Percentiles rank a stretch among this genome's conserved stretches.
Evolutionary conservation across 2,888 invertebrate genomes (phyloP).

Genomic region (Acanthosepion pharaonis): DNA sequence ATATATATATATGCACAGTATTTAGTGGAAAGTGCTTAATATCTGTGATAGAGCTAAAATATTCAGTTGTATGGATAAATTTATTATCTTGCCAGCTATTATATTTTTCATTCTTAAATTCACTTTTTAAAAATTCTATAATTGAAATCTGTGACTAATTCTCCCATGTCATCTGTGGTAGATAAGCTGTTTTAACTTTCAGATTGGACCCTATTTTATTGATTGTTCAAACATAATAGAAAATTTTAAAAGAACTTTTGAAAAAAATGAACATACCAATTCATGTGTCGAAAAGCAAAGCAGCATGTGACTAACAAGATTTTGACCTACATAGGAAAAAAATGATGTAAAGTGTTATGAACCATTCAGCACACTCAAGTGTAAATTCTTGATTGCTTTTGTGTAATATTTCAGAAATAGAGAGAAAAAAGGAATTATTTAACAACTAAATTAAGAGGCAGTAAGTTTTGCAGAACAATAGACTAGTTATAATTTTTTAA

Average conservation of each 20-base stretch:
- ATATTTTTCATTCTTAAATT: no score
- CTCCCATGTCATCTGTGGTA: no score
- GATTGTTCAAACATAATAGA: background rate
- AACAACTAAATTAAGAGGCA: background rate
- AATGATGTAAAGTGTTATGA: background rate
- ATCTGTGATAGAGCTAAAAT: no score
- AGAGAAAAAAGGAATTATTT: background rate
- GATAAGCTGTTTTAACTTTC: no score
- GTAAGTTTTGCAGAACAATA: conserved; percentile 2
- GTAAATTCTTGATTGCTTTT: background rate
- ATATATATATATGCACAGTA: background rate
- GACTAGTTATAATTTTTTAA: background rate
- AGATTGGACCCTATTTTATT: background rate
- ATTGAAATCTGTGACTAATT: no score
- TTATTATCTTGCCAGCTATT: no score
- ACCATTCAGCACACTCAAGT: background rate
- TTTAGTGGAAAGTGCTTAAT: no score
- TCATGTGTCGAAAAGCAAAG: background rate
- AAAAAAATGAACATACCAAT: background rate
- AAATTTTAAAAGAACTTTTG: background rate
- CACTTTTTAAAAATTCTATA: no score
- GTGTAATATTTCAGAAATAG: background rate
- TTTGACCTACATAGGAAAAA: background rate
- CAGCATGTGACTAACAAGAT: background rate
- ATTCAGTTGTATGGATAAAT: no score